A percentile compares a stretch with the other conserved stretches of the same genome.
Conservation (phyloP, 2,113 vertebrate species). For the Mesitornis unicolor region DNA sequence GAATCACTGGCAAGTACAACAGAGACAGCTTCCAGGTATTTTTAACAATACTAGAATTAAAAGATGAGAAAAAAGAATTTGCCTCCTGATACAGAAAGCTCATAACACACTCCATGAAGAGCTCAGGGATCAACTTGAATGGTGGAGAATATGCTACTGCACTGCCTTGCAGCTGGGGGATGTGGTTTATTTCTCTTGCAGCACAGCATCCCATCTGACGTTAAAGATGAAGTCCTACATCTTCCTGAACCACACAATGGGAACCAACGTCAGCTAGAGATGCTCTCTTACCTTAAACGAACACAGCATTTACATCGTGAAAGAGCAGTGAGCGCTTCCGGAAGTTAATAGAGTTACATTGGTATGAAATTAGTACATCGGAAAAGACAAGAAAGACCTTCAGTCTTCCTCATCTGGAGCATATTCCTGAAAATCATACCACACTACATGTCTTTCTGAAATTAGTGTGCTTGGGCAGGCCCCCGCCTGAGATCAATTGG, state of each 20-base stretch:
- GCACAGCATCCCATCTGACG: not conserved
- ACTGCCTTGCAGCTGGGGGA: not conserved
- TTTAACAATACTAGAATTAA: not conserved
- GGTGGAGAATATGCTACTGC: not conserved
- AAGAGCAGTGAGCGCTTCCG: not conserved
- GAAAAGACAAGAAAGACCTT: not conserved
- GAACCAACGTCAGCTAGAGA: not conserved
- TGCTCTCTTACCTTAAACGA: not conserved
- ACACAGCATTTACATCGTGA: not conserved
- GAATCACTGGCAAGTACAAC: not conserved
- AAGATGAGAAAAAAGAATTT: not conserved
- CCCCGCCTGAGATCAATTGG: not conserved
- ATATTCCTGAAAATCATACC: not conserved
- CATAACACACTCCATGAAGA: rapidly evolving
- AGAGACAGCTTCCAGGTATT: not conserved
- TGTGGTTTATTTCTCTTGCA: not conserved
- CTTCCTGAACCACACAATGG: not conserved
- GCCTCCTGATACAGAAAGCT: no score
- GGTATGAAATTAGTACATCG: not conserved
- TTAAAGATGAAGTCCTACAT: not conserved
- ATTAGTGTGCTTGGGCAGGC: not conserved
- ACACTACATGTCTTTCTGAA: not conserved
- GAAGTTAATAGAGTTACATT: no score
- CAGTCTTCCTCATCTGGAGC: not conserved
- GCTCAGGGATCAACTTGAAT: not conserved